A percentile compares a stretch with the other conserved stretches of the same genome.
These are phyloP conservation scores for Lacerta bilineata DNA, from an alignment of 2,797 vertebrate species.

Conservation along the genomic window DNA sequence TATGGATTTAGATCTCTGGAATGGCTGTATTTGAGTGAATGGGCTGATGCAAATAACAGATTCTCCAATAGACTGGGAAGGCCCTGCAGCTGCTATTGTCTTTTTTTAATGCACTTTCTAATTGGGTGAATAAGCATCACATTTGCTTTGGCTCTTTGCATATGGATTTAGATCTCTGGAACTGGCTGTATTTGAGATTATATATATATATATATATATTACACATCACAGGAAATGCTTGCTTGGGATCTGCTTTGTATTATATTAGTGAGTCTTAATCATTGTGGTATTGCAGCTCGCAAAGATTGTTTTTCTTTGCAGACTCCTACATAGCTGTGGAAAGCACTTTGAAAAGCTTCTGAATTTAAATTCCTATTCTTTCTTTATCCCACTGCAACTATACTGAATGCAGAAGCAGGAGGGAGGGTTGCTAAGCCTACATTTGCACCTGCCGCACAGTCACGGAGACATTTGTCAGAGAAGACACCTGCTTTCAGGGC, in stretches of 20 bases:
- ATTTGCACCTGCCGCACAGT: background rate
- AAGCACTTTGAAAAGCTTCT: background rate
- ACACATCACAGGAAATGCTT: background rate
- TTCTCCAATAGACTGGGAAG: background rate
- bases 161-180: background rate
- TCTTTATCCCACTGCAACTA: background rate
- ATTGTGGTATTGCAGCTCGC: background rate
- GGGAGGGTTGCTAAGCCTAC: too few species aligned
- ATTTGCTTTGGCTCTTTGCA: background rate
- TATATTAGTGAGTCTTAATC: background rate
- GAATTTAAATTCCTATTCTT: background rate
- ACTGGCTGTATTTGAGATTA: background rate
- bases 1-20: too few species aligned
- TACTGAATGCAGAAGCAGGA: background rate
- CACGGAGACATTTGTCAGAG: background rate
- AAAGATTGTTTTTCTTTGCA: background rate
- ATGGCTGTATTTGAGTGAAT: too few species aligned
- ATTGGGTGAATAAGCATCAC: background rate
- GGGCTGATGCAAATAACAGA: too few species aligned
- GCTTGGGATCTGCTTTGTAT: background rate
- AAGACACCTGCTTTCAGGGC: background rate
- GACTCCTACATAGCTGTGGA: background rate
- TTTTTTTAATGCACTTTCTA: background rate
- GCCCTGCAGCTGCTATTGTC: background rate
- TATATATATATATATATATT: background rate